Conservation (phyloP, 2,113 vertebrate species). For the Falcunculus frontatus region DNA sequence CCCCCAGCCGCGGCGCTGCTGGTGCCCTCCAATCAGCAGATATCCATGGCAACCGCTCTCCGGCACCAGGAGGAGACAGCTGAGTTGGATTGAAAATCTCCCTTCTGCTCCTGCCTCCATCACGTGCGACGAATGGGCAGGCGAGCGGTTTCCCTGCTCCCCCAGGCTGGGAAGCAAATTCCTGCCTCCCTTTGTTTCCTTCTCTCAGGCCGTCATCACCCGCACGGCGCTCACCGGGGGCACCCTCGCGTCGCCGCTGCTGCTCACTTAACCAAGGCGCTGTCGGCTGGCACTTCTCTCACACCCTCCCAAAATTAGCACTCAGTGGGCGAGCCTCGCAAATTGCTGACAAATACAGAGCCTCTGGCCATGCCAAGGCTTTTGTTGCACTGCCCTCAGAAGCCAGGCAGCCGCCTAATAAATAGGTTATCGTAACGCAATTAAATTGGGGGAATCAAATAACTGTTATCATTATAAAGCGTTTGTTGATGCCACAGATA, state of each 20-base stretch:
- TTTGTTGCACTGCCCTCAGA: not conserved
- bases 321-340: not conserved
- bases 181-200: slow-evolving; percentile 56
- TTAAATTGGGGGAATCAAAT: slow-evolving; percentile 47
- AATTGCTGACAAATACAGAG: not conserved
- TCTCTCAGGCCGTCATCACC: not conserved
- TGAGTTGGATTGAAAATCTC: slow-evolving; percentile 82
- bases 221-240: rapidly evolving
- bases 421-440: slow-evolving; percentile 37
- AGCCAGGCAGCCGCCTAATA: slow-evolving; percentile 13
- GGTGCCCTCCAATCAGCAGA: slow-evolving; percentile 88
- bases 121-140: slow-evolving; percentile 70
- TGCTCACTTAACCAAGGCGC: not conserved
- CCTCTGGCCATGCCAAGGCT: not conserved
- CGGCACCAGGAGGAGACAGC: slow-evolving; percentile 87
- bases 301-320: not conserved
- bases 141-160: slow-evolving; percentile 47
- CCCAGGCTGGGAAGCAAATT: slow-evolving; percentile 67
- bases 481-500: slow-evolving; percentile 15
- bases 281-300: not conserved
- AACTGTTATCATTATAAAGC: slow-evolving; percentile 35
- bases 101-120: slow-evolving; percentile 84
- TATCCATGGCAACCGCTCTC: slow-evolving; percentile 97
- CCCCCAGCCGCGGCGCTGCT: slow-evolving; percentile 53
- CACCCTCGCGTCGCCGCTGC: not conserved